These are phyloP conservation scores for Stictonetta naevosa DNA, from an alignment of 2,113 vertebrate genomes.

Conservation along the genomic window DNA sequence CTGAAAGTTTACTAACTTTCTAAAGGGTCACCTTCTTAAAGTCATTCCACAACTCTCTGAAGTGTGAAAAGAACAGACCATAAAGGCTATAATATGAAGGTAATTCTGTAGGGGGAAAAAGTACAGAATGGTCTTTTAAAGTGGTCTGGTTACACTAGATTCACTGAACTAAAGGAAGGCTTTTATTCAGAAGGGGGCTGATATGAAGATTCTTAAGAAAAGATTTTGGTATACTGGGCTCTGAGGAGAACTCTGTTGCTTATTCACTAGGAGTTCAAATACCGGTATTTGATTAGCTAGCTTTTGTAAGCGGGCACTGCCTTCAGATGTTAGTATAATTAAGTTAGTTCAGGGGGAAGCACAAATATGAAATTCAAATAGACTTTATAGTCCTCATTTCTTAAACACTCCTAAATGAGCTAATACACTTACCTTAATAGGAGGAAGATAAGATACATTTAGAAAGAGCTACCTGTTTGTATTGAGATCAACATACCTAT, in stretches of 20 bases:
- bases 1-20: slow-evolving; percentile 1
- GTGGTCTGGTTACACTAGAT: neutral
- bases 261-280: slow-evolving; percentile 36
- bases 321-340: slow-evolving; percentile 24
- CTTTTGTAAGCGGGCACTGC: neutral
- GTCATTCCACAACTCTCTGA: slow-evolving; percentile 14
- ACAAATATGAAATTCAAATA: slow-evolving; percentile 46
- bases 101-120: neutral
- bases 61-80: neutral
- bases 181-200: neutral
- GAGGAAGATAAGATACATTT: neutral
- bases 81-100: slow-evolving; percentile 23
- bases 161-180: neutral
- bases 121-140: slow-evolving; percentile 16
- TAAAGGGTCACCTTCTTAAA: slow-evolving; percentile 58
- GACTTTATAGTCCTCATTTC: neutral
- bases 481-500: neutral
- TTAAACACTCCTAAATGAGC: neutral
- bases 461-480: neutral
- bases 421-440: neutral
- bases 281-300: slow-evolving; percentile 35
- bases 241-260: neutral
- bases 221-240: neutral
- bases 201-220: neutral
- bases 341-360: neutral